Evolutionary conservation across 2,797 vertebrate genomes (phyloP).

Genomic region (Coregonus suidteri): DNA sequence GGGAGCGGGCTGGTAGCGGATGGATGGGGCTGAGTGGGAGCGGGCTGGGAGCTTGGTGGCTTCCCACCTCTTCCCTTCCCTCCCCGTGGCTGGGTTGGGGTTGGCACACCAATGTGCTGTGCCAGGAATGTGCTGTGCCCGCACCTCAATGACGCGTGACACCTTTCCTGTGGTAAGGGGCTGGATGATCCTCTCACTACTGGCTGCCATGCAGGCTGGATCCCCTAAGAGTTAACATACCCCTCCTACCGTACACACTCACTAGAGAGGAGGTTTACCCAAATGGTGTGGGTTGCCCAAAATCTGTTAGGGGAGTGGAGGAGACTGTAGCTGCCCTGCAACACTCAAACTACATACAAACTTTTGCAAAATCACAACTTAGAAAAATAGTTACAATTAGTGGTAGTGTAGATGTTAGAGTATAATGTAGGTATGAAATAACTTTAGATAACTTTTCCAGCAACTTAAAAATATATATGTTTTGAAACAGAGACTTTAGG

Average conservation of each 20-base stretch:
- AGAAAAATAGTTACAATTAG: not conserved
- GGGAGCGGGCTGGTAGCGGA: no score
- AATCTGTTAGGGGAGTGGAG: not conserved
- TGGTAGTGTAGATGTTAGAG: not conserved
- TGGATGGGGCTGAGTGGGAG: no score
- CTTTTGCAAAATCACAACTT: not conserved
- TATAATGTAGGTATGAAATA: not conserved
- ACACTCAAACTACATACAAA: not conserved
- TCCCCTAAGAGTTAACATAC: constrained; percentile 60
- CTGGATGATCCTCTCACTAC: constrained; percentile 63
- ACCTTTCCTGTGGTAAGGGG: constrained; percentile 72
- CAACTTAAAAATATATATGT: not conserved
- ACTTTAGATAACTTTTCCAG: not conserved
- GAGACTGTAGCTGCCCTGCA: not conserved
- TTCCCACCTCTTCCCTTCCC: constrained; percentile 32
- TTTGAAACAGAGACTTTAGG: not conserved
- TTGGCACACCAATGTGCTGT: not conserved
- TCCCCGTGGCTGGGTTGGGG: constrained; percentile 56
- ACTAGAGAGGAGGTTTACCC: not conserved
- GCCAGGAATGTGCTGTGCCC: constrained; percentile 47
- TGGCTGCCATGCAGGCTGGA: constrained; percentile 43
- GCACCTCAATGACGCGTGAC: constrained; percentile 72
- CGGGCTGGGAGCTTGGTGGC: not conserved
- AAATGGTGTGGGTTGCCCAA: not conserved
- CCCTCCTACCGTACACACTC: constrained; percentile 26